Evolutionary conservation across 2,888 invertebrate genomes (phyloP).

Genomic region (Lycocerus yunnanus): DNA sequence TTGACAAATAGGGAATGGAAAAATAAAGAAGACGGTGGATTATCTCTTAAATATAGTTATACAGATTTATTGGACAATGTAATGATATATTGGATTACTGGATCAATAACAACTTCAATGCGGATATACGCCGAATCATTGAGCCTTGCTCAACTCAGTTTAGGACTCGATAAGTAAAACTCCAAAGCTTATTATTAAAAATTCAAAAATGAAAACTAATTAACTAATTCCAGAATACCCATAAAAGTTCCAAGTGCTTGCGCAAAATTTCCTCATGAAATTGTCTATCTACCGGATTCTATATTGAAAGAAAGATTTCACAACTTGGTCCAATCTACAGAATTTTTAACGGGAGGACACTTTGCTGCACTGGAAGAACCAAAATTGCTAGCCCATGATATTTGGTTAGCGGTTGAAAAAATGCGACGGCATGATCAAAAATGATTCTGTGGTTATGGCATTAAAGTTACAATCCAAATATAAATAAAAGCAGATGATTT

Average conservation of each 20-base stretch:
- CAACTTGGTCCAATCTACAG: constrained; percentile 70
- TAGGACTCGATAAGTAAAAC: background rate
- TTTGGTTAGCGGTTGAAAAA: constrained; percentile 64
- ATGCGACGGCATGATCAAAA: too few relatives aligned
- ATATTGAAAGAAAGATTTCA: constrained; percentile 63
- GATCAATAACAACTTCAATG: constrained; percentile 70
- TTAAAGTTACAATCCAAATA: too few relatives aligned
- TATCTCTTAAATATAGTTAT: constrained; percentile 65
- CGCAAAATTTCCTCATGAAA: constrained; percentile 73
- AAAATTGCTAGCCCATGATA: constrained; percentile 67
- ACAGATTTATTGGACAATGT: constrained; percentile 75
- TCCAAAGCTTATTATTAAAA: background rate
- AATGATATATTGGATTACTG: constrained; percentile 78
- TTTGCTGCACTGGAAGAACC: constrained; percentile 84
- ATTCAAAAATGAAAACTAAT: background rate
- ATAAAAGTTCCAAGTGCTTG: constrained; percentile 72
- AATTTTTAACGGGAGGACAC: constrained; percentile 76
- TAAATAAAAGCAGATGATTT: too few relatives aligned
- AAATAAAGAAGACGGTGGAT: constrained; percentile 64
- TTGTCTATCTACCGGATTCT: constrained; percentile 63
- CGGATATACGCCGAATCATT: constrained; percentile 69
- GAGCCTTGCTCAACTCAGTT: background rate
- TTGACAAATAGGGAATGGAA: constrained; percentile 64
- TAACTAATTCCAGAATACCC: constrained; percentile 61
- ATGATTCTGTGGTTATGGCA: too few relatives aligned